A percentile compares a stretch with the other conserved stretches of the same genome.
phyloP scores from a whole-genome alignment of 2,113 vertebrate genomes.

The Solenodon paradoxus region DNA sequence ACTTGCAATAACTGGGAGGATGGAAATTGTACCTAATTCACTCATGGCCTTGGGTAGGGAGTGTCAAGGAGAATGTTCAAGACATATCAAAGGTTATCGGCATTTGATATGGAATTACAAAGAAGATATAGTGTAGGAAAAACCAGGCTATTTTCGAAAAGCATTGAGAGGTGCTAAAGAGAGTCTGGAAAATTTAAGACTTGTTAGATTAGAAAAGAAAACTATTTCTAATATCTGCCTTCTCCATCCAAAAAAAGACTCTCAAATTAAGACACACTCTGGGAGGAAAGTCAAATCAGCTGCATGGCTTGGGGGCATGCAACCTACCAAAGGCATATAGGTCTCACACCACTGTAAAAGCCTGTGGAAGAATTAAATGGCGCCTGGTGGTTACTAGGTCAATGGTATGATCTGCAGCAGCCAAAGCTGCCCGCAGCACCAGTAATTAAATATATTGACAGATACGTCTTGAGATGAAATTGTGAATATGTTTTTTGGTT shows the following conservation, averaged over 20 bases:
- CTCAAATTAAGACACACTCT: not conserved
- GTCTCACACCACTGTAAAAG: not conserved
- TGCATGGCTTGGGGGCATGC: not conserved
- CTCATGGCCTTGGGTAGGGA: not conserved
- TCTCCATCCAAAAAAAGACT: not conserved
- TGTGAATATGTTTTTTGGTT: not conserved
- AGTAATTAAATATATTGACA: not conserved
- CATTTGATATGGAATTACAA: too few relatives aligned
- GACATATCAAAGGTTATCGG: accelerated
- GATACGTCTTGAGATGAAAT: not conserved
- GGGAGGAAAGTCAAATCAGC: not conserved
- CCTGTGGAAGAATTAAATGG: not conserved
- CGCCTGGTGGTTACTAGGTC: not conserved
- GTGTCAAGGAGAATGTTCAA: not conserved
- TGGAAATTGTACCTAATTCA: not conserved
- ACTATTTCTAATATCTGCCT: not conserved
- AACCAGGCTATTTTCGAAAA: not conserved
- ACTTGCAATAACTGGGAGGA: not conserved
- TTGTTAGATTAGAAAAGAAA: not conserved
- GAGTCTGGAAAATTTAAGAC: not conserved
- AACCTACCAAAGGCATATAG: not conserved
- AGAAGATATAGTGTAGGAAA: not conserved
- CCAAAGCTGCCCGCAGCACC: not conserved
- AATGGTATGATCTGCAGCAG: not conserved
- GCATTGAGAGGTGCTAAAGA: not conserved